These are phyloP conservation scores for Bombus confusus DNA, from an alignment of 1,140 invertebrate species.

Conservation along the genomic window DNA sequence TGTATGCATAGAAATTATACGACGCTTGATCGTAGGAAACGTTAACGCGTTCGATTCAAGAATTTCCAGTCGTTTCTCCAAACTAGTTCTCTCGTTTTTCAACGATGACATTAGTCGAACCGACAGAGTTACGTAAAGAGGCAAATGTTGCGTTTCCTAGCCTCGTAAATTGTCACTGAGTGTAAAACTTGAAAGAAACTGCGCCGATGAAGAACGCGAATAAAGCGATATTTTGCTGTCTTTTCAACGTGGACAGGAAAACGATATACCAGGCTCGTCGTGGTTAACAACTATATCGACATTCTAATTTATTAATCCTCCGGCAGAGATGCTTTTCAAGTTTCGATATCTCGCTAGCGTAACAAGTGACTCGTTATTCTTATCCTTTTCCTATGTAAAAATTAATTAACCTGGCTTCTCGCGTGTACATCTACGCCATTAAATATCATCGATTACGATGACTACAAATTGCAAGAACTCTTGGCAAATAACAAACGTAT, in stretches of 20 bases:
- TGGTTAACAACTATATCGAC: not conserved
- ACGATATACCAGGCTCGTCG: not conserved
- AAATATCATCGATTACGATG: too few relatives aligned
- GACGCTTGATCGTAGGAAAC: not conserved
- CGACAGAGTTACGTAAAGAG: slow-evolving; percentile 21
- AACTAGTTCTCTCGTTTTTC: not conserved
- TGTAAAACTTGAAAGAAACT: slow-evolving; percentile 54
- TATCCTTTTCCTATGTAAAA: too few relatives aligned
- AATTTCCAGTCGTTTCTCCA: not conserved
- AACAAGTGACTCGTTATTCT: too few relatives aligned
- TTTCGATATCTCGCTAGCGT: too few relatives aligned
- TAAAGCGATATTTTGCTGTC: not conserved
- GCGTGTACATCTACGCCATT: too few relatives aligned
- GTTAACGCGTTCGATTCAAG: slow-evolving; percentile 30
- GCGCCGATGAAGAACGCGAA: too few relatives aligned
- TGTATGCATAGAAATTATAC: slow-evolving; percentile 23
- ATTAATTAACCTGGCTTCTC: too few relatives aligned
- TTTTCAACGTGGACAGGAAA: not conserved
- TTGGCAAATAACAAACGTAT: too few relatives aligned
- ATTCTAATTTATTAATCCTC: too few relatives aligned
- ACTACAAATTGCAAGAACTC: too few relatives aligned
- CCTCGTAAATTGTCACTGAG: slow-evolving; percentile 47
- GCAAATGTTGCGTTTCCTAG: slow-evolving; percentile 20
- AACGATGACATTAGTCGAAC: slow-evolving; percentile 45
- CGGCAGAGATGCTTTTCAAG: too few relatives aligned